Evolutionary conservation across 2,888 invertebrate species (phyloP).

Genomic region (Dicyrtomina minuta): DNA sequence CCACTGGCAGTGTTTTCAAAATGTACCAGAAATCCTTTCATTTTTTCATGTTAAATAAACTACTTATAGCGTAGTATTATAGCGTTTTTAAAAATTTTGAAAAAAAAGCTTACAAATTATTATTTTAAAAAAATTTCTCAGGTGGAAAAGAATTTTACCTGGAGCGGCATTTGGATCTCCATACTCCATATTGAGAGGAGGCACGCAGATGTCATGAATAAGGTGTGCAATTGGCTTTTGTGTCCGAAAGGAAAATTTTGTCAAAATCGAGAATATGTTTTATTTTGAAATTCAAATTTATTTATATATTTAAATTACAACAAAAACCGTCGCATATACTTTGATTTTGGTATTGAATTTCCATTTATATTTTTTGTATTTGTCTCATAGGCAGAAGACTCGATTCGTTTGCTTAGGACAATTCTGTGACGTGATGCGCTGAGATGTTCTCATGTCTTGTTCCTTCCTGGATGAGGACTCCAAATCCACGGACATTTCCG

Average conservation of each 20-base stretch:
- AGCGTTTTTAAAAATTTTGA: too few relatives aligned
- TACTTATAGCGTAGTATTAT: too few relatives aligned
- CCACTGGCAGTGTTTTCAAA: slow-evolving; percentile 83
- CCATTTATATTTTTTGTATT: neutral
- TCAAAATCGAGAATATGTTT: too few relatives aligned
- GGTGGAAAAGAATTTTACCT: slow-evolving; percentile 88
- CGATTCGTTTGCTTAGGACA: slow-evolving; percentile 90
- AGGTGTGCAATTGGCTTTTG: too few relatives aligned
- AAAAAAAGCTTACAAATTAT: too few relatives aligned
- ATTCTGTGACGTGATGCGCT: slow-evolving; percentile 94
- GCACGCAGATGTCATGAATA: slow-evolving; percentile 79
- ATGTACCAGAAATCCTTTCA: too few relatives aligned
- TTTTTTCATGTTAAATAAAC: too few relatives aligned
- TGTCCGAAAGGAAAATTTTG: too few relatives aligned
- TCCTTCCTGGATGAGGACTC: slow-evolving; percentile 52
- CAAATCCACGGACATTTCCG: slow-evolving; percentile 52
- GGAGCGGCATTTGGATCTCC: slow-evolving; percentile 80
- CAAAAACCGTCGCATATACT: neutral
- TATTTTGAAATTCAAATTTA: too few relatives aligned
- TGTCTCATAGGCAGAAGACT: slow-evolving; percentile 74
- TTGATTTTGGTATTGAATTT: neutral
- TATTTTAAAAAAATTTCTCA: too few relatives aligned
- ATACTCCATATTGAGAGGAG: slow-evolving; percentile 87
- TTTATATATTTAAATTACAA: too few relatives aligned
- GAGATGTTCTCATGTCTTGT: slow-evolving; percentile 76